These are phyloP conservation scores for Thamnophis sirtalis DNA, from an alignment of 2,113 vertebrate genomes.

Conservation along the genomic window DNA sequence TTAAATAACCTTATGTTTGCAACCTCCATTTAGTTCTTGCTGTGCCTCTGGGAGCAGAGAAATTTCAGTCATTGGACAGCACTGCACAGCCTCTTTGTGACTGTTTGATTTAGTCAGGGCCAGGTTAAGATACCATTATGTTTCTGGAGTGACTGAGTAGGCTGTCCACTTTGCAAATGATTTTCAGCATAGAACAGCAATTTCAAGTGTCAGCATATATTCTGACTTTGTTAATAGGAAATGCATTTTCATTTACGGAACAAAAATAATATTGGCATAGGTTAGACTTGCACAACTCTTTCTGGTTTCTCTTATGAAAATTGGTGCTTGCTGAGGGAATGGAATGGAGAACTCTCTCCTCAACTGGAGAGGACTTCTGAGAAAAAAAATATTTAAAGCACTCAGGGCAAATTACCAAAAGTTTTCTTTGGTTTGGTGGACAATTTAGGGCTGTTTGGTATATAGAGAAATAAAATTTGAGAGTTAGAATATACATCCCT, in stretches of 20 bases:
- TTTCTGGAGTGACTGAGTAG: background rate
- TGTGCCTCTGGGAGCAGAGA: background rate
- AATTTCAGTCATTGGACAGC: background rate
- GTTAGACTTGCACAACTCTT: background rate
- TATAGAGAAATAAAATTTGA: background rate
- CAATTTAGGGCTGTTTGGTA: background rate
- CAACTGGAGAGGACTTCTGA: background rate
- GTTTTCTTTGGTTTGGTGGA: background rate
- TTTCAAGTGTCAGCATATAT: background rate
- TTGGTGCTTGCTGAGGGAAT: background rate
- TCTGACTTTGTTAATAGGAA: background rate
- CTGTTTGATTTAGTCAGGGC: background rate
- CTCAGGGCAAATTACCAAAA: background rate
- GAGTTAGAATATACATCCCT: background rate
- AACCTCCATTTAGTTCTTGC: background rate
- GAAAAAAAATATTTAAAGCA: background rate
- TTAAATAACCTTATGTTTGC: background rate
- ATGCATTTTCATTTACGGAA: fast-evolving
- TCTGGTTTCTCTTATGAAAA: background rate
- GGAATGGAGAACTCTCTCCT: background rate
- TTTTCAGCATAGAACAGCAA: background rate
- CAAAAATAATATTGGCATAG: background rate
- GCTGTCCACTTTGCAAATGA: background rate
- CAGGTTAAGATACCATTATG: background rate
- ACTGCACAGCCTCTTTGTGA: background rate